phyloP scores from a whole-genome alignment of 2,113 vertebrate species.

The Tympanuchus pallidicinctus region DNA sequence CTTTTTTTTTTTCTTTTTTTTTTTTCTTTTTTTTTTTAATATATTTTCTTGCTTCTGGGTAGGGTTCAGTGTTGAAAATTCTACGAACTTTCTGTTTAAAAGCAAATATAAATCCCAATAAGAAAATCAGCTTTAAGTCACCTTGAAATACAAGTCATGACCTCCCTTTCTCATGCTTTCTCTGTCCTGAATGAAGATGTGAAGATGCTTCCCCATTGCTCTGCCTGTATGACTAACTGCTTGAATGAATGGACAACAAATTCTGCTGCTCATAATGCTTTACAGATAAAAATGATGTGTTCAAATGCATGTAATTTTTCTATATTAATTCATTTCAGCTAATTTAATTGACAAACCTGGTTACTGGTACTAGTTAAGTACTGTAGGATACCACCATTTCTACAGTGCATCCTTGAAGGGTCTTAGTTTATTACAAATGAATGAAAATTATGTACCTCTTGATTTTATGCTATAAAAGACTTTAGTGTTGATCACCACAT shows the following conservation, averaged over 20 bases:
- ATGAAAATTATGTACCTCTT: rapidly evolving
- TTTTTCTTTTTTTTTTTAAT: background rate
- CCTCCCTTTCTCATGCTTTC: background rate
- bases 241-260: background rate
- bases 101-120: background rate
- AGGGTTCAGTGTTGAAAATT: background rate
- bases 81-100: background rate
- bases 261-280: background rate
- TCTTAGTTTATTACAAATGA: background rate
- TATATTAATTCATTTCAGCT: background rate
- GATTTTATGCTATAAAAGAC: background rate
- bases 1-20: no score
- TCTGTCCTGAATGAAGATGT: background rate
- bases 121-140: background rate
- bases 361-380: background rate
- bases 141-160: background rate
- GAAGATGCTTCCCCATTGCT: background rate
- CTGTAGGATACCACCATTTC: background rate
- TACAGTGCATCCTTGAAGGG: background rate
- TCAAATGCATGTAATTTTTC: background rate
- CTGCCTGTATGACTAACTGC: background rate
- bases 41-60: background rate
- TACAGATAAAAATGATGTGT: background rate
- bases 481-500: background rate
- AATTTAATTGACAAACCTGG: background rate